A percentile compares a stretch with the other conserved stretches of the same genome.
Evolutionary conservation across 2,888 invertebrate genomes (phyloP).

Genomic region (Pyrrhosoma nymphula): DNA sequence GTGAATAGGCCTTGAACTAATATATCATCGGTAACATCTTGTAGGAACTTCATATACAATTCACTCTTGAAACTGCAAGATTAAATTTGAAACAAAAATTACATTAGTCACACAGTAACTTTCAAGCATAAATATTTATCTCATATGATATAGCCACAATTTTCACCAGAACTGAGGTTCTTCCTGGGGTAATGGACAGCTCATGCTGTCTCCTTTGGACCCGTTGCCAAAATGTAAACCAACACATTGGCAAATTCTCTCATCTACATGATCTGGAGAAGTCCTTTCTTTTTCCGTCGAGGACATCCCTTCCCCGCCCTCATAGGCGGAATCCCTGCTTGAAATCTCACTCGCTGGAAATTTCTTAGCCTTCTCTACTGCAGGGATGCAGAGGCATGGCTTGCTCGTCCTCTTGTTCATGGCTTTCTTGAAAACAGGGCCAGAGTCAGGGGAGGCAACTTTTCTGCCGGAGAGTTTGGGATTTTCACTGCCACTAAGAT

Average conservation of each 20-base stretch:
- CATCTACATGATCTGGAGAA: slow-evolving; percentile 72
- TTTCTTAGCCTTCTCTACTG: not conserved
- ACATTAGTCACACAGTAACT: not conserved
- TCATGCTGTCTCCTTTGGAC: slow-evolving; percentile 14
- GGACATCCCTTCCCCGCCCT: slow-evolving; percentile 72
- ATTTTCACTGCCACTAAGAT: slow-evolving; percentile 28
- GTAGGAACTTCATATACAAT: slow-evolving; percentile 77
- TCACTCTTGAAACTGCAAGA: slow-evolving; percentile 69
- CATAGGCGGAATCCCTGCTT: slow-evolving; percentile 75
- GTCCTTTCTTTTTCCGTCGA: slow-evolving; percentile 75
- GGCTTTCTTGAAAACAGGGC: not conserved
- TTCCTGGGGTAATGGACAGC: not conserved
- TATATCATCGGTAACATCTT: slow-evolving; percentile 81
- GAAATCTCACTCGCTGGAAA: slow-evolving; percentile 70
- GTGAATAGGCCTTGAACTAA: slow-evolving; percentile 79
- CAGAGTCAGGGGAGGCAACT: not conserved
- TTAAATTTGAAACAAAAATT: not conserved
- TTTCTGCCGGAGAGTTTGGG: not conserved
- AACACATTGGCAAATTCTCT: not conserved
- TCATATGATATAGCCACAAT: not conserved
- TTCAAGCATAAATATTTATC: not conserved
- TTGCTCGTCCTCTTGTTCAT: not conserved
- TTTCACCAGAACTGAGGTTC: not conserved
- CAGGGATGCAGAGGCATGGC: slow-evolving; percentile 14
- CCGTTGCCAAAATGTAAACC: not conserved